Evolutionary conservation across 2,113 vertebrate genomes (phyloP).

Genomic region (Coreoperca whiteheadi): DNA sequence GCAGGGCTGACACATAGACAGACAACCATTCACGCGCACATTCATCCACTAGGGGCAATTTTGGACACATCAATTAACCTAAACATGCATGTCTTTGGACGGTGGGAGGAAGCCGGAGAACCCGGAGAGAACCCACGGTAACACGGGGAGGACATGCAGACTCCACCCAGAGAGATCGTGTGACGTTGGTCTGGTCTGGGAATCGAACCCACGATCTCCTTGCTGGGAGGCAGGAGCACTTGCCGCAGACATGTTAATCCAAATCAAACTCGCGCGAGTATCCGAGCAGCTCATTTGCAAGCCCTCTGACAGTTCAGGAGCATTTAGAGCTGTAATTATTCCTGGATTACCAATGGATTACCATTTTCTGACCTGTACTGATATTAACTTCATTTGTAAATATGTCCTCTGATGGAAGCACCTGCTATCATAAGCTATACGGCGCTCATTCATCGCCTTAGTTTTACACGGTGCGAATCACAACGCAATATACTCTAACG

Average conservation of each 20-base stretch:
- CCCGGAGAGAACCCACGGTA: no score
- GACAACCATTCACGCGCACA: no score
- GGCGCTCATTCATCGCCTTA: neutral
- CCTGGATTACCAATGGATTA: neutral
- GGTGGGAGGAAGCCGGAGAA: no score
- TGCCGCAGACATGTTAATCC: constrained; percentile 1
- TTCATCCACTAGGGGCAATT: no score
- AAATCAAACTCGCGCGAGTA: neutral
- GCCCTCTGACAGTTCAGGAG: neutral
- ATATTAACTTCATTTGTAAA: constrained; percentile 4
- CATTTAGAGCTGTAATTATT: neutral
- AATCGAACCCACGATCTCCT: no score
- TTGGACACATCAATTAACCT: no score
- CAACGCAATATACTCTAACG: neutral
- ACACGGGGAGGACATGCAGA: no score
- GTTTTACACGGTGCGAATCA: neutral
- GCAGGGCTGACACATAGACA: no score
- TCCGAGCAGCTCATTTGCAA: constrained; percentile 13
- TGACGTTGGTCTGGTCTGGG: no score
- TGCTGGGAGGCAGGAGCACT: no score
- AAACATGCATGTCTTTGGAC: no score
- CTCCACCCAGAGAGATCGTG: no score
- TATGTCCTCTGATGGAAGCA: constrained; percentile 12
- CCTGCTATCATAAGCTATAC: neutral
- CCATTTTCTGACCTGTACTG: neutral